A percentile compares a stretch with the other conserved stretches of the same genome.
These are phyloP conservation scores for Cryptoprocta ferox DNA, from an alignment of 2,797 vertebrate species.

Conservation along the genomic window DNA sequence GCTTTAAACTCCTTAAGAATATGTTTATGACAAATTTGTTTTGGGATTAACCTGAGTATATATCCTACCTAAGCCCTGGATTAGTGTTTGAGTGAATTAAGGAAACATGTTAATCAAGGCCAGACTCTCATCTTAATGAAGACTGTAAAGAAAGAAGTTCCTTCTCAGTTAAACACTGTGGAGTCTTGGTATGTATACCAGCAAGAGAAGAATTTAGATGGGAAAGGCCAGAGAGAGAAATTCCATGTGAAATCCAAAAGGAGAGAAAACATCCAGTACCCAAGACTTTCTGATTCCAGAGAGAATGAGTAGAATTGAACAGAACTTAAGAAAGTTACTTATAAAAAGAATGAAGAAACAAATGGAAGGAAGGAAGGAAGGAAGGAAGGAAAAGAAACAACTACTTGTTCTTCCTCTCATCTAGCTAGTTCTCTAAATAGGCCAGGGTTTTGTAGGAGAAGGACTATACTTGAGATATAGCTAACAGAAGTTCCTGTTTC, in stretches of 20 bases:
- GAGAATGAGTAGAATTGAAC: not conserved
- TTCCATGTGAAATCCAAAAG: slow-evolving; percentile 3
- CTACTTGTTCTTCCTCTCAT: not conserved
- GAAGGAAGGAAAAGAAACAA: not conserved
- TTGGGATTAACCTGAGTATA: not conserved
- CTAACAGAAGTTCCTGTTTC: not conserved
- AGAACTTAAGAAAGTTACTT: not conserved
- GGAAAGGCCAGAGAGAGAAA: not conserved
- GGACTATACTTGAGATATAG: not conserved
- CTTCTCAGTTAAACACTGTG: not conserved
- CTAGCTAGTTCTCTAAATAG: not conserved
- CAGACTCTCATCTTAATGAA: not conserved
- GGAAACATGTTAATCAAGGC: not conserved
- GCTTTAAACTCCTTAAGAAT: slow-evolving; percentile 13
- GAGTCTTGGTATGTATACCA: not conserved
- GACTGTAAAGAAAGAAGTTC: slow-evolving; percentile 27
- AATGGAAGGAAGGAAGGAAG: no score
- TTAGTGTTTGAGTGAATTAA: slow-evolving; percentile 45
- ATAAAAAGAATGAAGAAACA: no score
- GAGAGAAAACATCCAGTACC: not conserved
- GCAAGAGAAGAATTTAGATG: not conserved
- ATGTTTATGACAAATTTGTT: not conserved
- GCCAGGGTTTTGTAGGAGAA: not conserved
- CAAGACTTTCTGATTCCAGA: not conserved
- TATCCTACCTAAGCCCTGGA: not conserved